Evolutionary conservation across 2,888 invertebrate species (phyloP), one percentile per base, ranked within the genome.

Genomic region (Dione vanillae): DNA sequence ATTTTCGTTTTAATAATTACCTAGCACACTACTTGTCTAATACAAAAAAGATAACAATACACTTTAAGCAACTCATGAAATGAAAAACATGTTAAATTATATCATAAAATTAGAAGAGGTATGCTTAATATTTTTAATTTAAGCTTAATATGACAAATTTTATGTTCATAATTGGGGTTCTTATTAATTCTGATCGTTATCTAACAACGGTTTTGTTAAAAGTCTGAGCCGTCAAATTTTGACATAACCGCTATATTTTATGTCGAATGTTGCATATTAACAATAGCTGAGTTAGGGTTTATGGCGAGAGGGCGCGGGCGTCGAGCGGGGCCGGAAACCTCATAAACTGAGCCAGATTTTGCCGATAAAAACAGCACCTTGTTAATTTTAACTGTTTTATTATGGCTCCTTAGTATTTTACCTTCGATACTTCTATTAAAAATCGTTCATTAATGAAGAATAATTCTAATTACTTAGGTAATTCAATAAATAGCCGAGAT

Each of bases 371-470:
- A 85, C 88, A 83, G 85, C 87, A 88, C 87, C 92, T 91, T 88
- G 91, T 93, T 92, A 91, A 88, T 88, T 82, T 89, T 88, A 91
- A 92, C 87, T 84, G 87, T 84, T 88, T 85, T 85, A 86, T 91
- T 88, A 90, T 88, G 87, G 86, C 84, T 80, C 78, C 79, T 82
- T 83, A 83, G 85, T 85, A 85, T 83, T 89, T 86, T 86, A 87
- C 87, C 80, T 78, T 77, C 76, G 76, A 82, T 82, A 73, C 77
- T 81, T 84, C 82, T 81, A 79, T 81, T 80, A 80, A 79, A 76
- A 75, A 76, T 73, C 75, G 70, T 76, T 68, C 74, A 69, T 76
- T 76, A 77, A 75, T 74, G 73, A 75, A 66, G 67, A 69, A 69
- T 73, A 61, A 66, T 65, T 65, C 61, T 52, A 41, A 43, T 72